Evolutionary conservation across 2,888 invertebrate genomes (phyloP), one percentile per base, ranked within the genome.

Genomic region (Isotomurus palustris): DNA sequence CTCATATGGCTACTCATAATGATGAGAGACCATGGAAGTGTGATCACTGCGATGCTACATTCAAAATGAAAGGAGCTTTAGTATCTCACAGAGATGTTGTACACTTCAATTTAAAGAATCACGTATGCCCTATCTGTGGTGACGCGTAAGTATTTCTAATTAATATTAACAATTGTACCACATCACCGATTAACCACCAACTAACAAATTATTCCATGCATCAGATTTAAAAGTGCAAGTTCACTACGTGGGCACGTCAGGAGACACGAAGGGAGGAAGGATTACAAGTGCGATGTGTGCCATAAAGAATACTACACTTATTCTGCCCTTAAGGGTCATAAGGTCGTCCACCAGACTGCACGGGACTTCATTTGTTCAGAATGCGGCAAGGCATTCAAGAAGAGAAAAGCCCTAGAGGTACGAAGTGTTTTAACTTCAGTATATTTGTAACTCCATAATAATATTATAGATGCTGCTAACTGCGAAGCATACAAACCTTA

Each of bases 71-170:
- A 50, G 65, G 65, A 21, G 69, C 65, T 6, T 55, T 69, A 2
- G 62, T 69, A 10, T 65, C 69, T n/a, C 69, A 69, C 40, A 58
- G 69, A 17, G 69, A 69, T 48, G 63, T 64, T n/a, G 67, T 69
- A 17, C 69, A 69, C 38, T 65, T 63, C 22, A 69, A 67, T 40
- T 44, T 64, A 22, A 69, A 69, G 44, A 69, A 69, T 40, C 63
- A 69, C 32, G 64, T 66, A 19, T 69, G 69, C 44, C 51, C 51
- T 28, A 57, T 63, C 19, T 69, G 69, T 38, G 62, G 62, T 6
- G 67, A 67, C 47, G 69, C 66, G 59, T 63, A 63, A 63, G 59
- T 52, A 32, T 32, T 32, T 14, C 32, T 32, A 32, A 32, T 8
- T 32, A 32, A 32, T 32, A 8, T 14, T 32, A 32, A 32, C 8